Evolutionary conservation across 1,140 invertebrate species (phyloP).

Genomic region (Lepidurus packardi): DNA sequence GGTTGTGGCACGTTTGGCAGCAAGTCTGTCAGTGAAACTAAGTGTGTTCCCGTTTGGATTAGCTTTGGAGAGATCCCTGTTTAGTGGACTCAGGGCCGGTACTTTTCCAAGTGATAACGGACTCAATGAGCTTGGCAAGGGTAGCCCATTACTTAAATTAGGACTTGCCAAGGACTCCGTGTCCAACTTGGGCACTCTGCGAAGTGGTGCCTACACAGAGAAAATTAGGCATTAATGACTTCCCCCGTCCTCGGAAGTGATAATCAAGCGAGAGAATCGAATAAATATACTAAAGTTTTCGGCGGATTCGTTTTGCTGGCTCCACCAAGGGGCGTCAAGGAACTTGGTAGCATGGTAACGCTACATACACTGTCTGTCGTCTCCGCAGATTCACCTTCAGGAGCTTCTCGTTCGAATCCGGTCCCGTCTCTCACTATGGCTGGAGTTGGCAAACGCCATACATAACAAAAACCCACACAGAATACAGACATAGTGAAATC

Average conservation of each 20-base stretch:
- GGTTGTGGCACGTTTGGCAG: not conserved
- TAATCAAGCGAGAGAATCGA: not conserved
- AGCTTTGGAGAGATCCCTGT: not conserved
- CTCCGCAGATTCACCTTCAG: slow-evolving; percentile 29
- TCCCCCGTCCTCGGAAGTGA: not conserved
- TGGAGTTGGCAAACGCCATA: not conserved
- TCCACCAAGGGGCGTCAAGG: slow-evolving; percentile 19
- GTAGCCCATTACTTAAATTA: not conserved
- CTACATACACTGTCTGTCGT: slow-evolving; percentile 23
- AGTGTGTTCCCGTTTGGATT: slow-evolving; percentile 27
- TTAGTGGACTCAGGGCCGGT: not conserved
- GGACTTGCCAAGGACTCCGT: not conserved
- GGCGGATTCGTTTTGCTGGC: slow-evolving; percentile 24
- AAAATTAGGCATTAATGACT: slow-evolving; percentile 22
- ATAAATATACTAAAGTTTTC: slow-evolving; percentile 11
- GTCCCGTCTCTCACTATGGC: too few species aligned
- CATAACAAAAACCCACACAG: not conserved
- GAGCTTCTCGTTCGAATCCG: slow-evolving; percentile 28
- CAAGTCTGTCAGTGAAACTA: slow-evolving; percentile 3
- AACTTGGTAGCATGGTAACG: slow-evolving; percentile 5
- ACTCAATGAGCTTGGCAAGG: not conserved
- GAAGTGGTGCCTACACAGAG: slow-evolving; percentile 4
- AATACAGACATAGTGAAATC: not conserved
- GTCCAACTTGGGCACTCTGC: slow-evolving; percentile 29
- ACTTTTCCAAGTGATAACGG: not conserved